Conservation (phyloP, 2,113 vertebrate genomes). For the Murina feae region DNA sequence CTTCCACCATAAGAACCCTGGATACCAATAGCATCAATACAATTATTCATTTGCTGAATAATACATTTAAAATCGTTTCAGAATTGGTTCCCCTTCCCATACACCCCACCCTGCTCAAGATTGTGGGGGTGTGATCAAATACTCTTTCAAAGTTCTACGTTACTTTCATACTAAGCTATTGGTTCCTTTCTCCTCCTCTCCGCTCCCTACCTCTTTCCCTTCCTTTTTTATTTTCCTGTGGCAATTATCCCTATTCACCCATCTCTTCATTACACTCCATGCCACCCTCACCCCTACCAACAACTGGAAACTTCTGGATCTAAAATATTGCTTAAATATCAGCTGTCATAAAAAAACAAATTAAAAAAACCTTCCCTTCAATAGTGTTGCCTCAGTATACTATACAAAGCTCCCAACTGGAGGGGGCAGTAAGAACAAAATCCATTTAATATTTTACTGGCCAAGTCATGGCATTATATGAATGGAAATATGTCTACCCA, state of each 20-base stretch:
- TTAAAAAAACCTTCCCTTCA: not conserved
- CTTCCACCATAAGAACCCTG: not conserved
- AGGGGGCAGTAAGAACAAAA: not conserved
- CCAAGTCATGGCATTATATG: not conserved
- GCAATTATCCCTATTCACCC: not conserved
- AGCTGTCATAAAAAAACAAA: not conserved
- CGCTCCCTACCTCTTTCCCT: accelerated
- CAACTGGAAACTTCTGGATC: not conserved
- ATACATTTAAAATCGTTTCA: not conserved
- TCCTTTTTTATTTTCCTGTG: not conserved
- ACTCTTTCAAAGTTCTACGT: not conserved
- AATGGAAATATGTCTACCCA: not conserved
- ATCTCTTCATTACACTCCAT: not conserved
- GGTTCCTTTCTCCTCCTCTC: not conserved
- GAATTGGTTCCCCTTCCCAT: not conserved
- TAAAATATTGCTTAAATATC: not conserved
- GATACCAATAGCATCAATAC: not conserved
- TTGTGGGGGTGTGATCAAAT: not conserved
- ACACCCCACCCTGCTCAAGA: not conserved
- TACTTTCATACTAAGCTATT: not conserved
- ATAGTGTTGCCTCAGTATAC: not conserved
- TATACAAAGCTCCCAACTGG: not conserved
- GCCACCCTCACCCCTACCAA: not conserved
- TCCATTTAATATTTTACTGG: not conserved
- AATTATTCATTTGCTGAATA: not conserved